Percentiles rank a stretch among this genome's conserved stretches.
phyloP scores from a whole-genome alignment of 2,888 invertebrate species.

The Yponomeuta evonymella region DNA sequence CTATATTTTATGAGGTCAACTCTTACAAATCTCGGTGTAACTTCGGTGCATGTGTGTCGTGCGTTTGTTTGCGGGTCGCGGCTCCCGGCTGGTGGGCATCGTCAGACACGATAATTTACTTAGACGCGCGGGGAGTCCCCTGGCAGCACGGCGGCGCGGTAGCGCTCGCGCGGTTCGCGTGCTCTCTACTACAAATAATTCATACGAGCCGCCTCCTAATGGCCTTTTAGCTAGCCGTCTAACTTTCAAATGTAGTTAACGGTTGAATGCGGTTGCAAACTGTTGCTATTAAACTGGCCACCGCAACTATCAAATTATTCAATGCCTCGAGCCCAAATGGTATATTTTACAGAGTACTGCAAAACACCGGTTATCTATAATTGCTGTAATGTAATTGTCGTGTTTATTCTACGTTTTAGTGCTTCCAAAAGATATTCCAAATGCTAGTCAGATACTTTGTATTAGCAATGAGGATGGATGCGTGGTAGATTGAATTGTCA shows the following conservation, averaged over 20 bases:
- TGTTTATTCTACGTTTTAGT: too few species aligned
- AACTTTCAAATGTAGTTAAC: slow-evolving; percentile 64
- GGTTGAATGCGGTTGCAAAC: slow-evolving; percentile 48
- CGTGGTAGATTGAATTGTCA: background rate
- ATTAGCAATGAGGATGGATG: background rate
- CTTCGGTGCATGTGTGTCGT: background rate
- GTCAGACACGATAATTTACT: slow-evolving; percentile 19
- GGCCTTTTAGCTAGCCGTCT: slow-evolving; percentile 67
- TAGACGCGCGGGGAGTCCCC: slow-evolving; percentile 10
- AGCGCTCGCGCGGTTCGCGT: slow-evolving; percentile 44
- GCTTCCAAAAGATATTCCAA: too few species aligned
- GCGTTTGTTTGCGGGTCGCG: background rate
- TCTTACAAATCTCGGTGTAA: background rate
- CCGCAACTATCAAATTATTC: slow-evolving; percentile 49
- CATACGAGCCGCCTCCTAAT: slow-evolving; percentile 65
- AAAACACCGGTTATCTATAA: background rate
- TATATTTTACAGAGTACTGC: background rate
- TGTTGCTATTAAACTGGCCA: slow-evolving; percentile 51
- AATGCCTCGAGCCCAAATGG: slow-evolving; percentile 10
- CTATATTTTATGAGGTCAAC: slow-evolving; percentile 15
- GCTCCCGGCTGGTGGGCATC: background rate
- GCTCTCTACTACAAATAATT: slow-evolving; percentile 64
- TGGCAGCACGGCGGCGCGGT: background rate
- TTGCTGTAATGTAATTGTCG: too few species aligned
- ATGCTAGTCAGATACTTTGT: background rate